Base-by-base conservation (phyloP, 1,140 invertebrate species). In the Ostrea edulis region DNA sequence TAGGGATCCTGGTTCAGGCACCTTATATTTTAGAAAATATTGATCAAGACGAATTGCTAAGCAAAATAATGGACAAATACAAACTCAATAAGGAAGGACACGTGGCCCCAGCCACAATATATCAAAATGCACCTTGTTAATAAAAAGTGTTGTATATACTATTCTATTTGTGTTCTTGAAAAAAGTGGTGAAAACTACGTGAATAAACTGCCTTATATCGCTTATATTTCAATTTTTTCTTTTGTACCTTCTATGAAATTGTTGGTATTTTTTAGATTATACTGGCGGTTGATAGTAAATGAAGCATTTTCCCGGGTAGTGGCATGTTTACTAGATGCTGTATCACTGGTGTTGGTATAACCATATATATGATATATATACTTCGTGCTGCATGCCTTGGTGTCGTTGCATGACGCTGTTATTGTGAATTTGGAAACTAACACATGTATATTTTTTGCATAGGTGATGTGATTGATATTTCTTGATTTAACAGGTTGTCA, bases 1-100 rank as follows among this genome's bases (percentile, higher is more conserved):
- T 99, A 88, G 98, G 98, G 22, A 99, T 99, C 91, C 95, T 99
- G 22, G 98, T 99, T 97, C 98, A 99, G 94, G 98, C 99, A 1
- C 99, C 99, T 58, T 98, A 99, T 95, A 99, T 99, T 95, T 99
- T 99, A 95, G 98, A 99, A 95, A 90, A 90, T 68, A 91, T 93
- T 3, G 91, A 93, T 87, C 93, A 92, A 35, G 90, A 92, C 82
- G 86, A 91, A 83, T 92, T 92, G 22, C 89, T 93, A 20, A 86
- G 89, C 22, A 85, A 92, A 12, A 88, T 93, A 22, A 90, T 58
- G 83, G 25, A 54, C 29, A 85, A 85, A 44, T 85, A 85, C 83
- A 85, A 62, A 58, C 8, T 85, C 22, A 77, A 35, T 25, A 25
- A 77, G 14, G 68, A 22, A 77, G 68, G 68, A 22, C 25, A 29